Percentiles rank a stretch among this genome's conserved stretches.
phyloP scores from a whole-genome alignment of 2,113 vertebrate genomes.

The Salvelinus fontinalis region DNA sequence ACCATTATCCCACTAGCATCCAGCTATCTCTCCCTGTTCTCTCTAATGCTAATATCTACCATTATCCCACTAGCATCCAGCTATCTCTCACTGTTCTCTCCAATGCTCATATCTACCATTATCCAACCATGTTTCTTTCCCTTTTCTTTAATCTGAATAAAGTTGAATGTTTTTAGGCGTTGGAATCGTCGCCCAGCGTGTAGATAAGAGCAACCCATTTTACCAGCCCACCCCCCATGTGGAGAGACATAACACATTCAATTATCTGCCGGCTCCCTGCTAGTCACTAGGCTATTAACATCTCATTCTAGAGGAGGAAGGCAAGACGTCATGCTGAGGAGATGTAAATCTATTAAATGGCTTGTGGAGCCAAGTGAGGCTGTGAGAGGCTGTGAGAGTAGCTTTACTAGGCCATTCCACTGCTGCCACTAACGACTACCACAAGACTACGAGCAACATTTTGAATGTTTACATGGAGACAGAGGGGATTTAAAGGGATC shows the following conservation, averaged over 20 bases:
- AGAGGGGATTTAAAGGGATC: not conserved
- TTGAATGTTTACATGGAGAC: not conserved
- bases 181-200: slow-evolving; percentile 9
- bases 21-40: too few species aligned
- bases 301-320: slow-evolving; percentile 12
- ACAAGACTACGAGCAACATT: not conserved
- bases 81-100: too few species aligned
- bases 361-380: slow-evolving; percentile 7
- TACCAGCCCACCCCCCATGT: slow-evolving; percentile 3
- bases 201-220: slow-evolving; percentile 7
- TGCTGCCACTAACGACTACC: rapidly evolving
- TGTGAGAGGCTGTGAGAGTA: not conserved
- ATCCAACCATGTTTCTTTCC: not conserved
- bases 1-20: too few species aligned
- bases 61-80: too few species aligned
- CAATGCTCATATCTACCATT: not conserved
- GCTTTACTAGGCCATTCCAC: slow-evolving; percentile 11
- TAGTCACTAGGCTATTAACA: slow-evolving; percentile 38
- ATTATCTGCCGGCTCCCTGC: slow-evolving; percentile 38
- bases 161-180: not conserved
- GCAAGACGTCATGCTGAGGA: not conserved
- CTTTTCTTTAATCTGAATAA: not conserved
- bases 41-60: not conserved
- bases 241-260: slow-evolving; percentile 34
- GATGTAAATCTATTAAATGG: slow-evolving; percentile 18